Conservation (phyloP, 1,140 invertebrate genomes). For the Polyergus mexicanus region DNA sequence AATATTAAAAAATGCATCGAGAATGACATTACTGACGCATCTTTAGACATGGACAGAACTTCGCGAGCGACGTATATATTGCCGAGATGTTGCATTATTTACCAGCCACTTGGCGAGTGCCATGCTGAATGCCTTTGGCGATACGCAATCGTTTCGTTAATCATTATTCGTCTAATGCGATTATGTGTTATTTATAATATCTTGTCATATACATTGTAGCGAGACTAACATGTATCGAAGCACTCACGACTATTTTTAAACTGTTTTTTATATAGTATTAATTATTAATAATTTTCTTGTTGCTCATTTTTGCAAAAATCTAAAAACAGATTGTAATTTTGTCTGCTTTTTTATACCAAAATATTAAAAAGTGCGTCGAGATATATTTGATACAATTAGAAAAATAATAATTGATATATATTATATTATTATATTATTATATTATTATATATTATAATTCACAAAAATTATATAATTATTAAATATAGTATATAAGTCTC, state of each 20-base stretch:
- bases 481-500: background rate
- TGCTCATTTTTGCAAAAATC: background rate
- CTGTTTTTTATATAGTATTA: background rate
- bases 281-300: background rate
- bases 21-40: background rate
- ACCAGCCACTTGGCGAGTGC: slow-evolving; percentile 16
- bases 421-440: no score
- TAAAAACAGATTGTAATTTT: background rate
- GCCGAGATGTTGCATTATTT: slow-evolving; percentile 36
- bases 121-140: slow-evolving; percentile 37
- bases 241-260: background rate
- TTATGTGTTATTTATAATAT: slow-evolving; percentile 43
- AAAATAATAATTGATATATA: no score
- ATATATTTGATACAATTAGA: no score
- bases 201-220: background rate
- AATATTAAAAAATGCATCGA: background rate
- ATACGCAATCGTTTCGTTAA: slow-evolving; percentile 37
- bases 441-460: no score
- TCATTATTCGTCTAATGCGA: slow-evolving; percentile 25
- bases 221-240: background rate
- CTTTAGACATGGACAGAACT: background rate
- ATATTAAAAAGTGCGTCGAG: background rate
- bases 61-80: background rate
- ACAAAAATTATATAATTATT: background rate
- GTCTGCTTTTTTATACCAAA: background rate